Evolutionary conservation across 2,797 vertebrate genomes (phyloP).

Genomic region (Sebastes kiyomatsui): DNA sequence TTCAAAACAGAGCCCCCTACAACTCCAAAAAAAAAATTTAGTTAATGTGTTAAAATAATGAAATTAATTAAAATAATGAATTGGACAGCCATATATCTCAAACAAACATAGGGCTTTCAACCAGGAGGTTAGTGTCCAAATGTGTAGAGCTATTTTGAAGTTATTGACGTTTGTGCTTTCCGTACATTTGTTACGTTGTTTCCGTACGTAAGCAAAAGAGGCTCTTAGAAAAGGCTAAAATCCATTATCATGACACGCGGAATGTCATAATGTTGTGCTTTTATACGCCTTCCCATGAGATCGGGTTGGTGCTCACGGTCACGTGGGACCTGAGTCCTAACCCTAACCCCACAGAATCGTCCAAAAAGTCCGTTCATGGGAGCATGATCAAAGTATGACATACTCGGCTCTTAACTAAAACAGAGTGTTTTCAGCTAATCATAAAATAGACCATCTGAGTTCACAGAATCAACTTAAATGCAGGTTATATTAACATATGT

Average conservation of each 20-base stretch:
- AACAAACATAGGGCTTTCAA: no score
- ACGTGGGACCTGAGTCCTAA: background rate
- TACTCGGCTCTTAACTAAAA: background rate
- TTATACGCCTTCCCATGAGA: background rate
- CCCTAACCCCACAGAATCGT: background rate
- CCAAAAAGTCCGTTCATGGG: background rate
- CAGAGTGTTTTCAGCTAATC: background rate
- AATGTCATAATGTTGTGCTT: background rate
- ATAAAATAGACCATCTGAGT: background rate
- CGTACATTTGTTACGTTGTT: no score
- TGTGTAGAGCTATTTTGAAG: no score
- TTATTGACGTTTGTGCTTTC: no score
- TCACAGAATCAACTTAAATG: background rate
- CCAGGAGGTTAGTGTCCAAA: background rate
- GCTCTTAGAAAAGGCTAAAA: background rate
- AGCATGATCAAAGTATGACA: background rate
- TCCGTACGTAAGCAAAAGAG: rapidly evolving
- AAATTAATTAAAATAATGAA: no score
- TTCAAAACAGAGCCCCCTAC: background rate
- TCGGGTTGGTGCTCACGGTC: background rate
- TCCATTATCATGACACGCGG: background rate
- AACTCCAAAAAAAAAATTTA: rapidly evolving
- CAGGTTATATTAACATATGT: background rate
- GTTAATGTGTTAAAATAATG: no score
- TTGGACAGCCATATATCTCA: no score